phyloP scores from a whole-genome alignment of 1,140 invertebrate species.

The Calephelis virginiensis region DNA sequence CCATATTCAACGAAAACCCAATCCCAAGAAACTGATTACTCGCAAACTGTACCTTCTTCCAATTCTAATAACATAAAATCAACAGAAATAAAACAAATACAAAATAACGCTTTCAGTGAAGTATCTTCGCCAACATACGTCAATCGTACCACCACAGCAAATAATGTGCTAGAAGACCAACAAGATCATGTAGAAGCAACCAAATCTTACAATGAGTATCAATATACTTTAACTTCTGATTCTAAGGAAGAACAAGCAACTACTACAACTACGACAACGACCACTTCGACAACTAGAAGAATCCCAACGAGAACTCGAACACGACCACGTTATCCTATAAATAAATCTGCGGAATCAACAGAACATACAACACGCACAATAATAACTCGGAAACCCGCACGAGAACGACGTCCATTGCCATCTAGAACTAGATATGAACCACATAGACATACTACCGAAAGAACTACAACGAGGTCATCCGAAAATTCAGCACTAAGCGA shows the following conservation, averaged over 20 bases:
- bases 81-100: constrained; percentile 25
- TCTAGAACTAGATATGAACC: constrained; percentile 63
- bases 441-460: constrained; percentile 73
- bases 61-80: constrained; percentile 24
- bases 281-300: constrained; percentile 60
- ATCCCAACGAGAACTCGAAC: constrained; percentile 62
- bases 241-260: constrained; percentile 41
- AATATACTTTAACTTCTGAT: constrained; percentile 46
- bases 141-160: constrained; percentile 36
- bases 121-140: constrained; percentile 34
- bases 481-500: constrained; percentile 46
- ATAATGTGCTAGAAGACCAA: constrained; percentile 34
- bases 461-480: constrained; percentile 56
- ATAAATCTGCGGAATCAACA: constrained; percentile 49
- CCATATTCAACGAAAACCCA: constrained; percentile 46
- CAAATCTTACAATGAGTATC: constrained; percentile 42
- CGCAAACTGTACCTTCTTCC: constrained; percentile 20
- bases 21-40: constrained; percentile 23
- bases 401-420: constrained; percentile 69
- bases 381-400: constrained; percentile 67
- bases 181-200: constrained; percentile 35
- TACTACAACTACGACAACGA: constrained; percentile 49
- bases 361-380: constrained; percentile 57
- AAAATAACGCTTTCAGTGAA: constrained; percentile 33
- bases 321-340: constrained; percentile 63